A percentile compares a stretch with the other conserved stretches of the same genome.
Conservation (phyloP, 2,113 vertebrate species). For the Microtus pennsylvanicus region DNA sequence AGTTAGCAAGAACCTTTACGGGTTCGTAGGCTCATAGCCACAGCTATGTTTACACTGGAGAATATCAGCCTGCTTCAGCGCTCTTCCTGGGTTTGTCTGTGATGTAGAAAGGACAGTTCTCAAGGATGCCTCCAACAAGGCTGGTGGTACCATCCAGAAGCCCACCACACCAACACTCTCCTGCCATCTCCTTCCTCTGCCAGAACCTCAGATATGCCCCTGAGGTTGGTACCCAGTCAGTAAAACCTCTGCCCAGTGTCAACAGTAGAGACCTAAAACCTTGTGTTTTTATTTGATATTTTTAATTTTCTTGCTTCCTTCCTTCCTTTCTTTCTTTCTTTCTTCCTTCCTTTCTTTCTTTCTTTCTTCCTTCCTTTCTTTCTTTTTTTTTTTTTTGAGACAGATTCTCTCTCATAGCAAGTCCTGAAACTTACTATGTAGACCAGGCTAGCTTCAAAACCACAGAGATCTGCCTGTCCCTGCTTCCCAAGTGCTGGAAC, state of each 20-base stretch:
- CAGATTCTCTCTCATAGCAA: neutral
- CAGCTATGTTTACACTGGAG: neutral
- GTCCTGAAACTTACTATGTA: neutral
- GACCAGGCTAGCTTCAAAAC: neutral
- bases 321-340: neutral
- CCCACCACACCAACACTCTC: accelerated
- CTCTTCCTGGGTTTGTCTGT: neutral
- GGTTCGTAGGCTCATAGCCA: neutral
- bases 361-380: neutral
- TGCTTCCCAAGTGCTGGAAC: neutral
- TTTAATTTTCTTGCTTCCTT: neutral
- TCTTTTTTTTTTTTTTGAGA: neutral
- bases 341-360: neutral
- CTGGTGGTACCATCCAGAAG: neutral
- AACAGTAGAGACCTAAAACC: neutral
- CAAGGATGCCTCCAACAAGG: neutral
- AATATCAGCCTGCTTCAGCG: neutral
- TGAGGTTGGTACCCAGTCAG: neutral
- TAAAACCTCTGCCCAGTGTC: neutral
- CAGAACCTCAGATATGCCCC: neutral
- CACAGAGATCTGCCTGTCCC: neutral
- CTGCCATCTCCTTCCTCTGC: neutral
- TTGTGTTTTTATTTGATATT: neutral
- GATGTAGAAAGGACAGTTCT: neutral
- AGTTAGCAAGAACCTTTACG: conserved; percentile 21